Percentiles rank a stretch among this genome's conserved stretches.
These are phyloP conservation scores for Perca schrenkii DNA, from an alignment of 2,113 vertebrate genomes.

Conservation along the genomic window DNA sequence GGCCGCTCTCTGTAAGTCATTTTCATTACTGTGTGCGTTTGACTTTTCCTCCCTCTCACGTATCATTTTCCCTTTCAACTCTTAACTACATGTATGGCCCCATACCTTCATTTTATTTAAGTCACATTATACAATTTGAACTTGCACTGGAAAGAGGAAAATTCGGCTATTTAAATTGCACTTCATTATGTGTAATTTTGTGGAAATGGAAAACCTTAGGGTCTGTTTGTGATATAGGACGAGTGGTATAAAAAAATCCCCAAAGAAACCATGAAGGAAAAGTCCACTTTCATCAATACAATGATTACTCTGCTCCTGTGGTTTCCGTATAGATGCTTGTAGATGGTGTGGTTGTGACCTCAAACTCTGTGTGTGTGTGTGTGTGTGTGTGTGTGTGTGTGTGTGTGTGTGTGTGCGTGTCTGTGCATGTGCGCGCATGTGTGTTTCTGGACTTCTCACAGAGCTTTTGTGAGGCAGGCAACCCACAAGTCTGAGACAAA, in stretches of 20 bases:
- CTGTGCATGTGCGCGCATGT: background rate
- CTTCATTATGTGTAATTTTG: conserved; percentile 77
- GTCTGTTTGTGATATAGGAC: conserved; percentile 68
- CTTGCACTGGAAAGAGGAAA: conserved; percentile 54
- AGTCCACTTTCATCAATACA: conserved; percentile 66
- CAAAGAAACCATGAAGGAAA: conserved; percentile 50
- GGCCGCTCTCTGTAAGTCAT: conserved; percentile 93
- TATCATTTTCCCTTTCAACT: conserved; percentile 43
- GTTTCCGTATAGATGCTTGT: conserved; percentile 74
- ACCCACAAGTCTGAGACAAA: conserved; percentile 72
- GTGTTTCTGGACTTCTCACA: conserved; percentile 37
- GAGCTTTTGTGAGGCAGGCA: conserved; percentile 58
- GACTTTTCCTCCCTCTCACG: conserved; percentile 24
- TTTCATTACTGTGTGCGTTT: conserved; percentile 44
- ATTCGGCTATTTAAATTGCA: conserved; percentile 62
- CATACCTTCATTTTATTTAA: conserved; percentile 44
- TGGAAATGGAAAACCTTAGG: conserved; percentile 69
- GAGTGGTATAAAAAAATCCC: conserved; percentile 30
- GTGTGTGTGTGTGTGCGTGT: conserved; percentile 14
- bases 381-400: conserved; percentile 16
- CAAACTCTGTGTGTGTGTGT: conserved; percentile 54
- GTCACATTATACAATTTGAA: conserved; percentile 56
- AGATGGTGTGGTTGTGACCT: conserved; percentile 73
- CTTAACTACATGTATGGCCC: conserved; percentile 13
- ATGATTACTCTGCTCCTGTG: conserved; percentile 67